Base-by-base conservation (phyloP, 2,888 invertebrate species). In the Silvanus unidentatus region DNA sequence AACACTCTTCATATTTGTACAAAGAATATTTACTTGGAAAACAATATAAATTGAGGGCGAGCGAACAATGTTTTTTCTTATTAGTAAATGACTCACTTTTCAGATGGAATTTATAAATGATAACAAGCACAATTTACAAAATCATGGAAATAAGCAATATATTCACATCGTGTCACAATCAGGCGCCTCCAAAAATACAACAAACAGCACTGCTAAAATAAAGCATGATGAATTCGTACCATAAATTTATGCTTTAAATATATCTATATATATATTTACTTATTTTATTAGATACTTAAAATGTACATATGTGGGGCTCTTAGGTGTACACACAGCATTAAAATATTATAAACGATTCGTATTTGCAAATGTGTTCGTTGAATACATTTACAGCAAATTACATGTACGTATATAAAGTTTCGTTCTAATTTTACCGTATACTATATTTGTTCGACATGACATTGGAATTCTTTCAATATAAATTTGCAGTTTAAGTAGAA, bases 1-100 rank as follows among this genome's bases (percentile, higher is more conserved):
- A 62, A 64, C 63, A 64, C 63, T 58, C 62, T 51, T 8, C n/a
- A 32, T 32, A 8, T 11, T 5, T 32, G 3, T 32, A 32, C 28
- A 32, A 32, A 11, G n/a, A 32, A 32, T 32, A 32, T 32, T 32
- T 32, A 32, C 12, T 32, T 8, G 4, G 32, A 32, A 32, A 32
- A 22, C 22, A 22, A 22, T 22, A 12, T 32, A 32, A 32, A 32
- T 32, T 12, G 32, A 32, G 32, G 32, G 32, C 32, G 32, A 32
- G n/a, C 6, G 28, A 28, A 8, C 10, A 8, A 8, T 8, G 6
- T 6, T 28, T 8, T 28, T 8, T 28, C 12, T 32, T 12, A 32
- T 11, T 12, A 32, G 6, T 8, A 28, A 28, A 28, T n/a, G 11
- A 11, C 6, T 11, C n/a, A 32, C 3, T n/a, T 32, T 32, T n/a